phyloP scores from a whole-genome alignment of 2,113 vertebrate species.

The Grammomys dolichurus region DNA sequence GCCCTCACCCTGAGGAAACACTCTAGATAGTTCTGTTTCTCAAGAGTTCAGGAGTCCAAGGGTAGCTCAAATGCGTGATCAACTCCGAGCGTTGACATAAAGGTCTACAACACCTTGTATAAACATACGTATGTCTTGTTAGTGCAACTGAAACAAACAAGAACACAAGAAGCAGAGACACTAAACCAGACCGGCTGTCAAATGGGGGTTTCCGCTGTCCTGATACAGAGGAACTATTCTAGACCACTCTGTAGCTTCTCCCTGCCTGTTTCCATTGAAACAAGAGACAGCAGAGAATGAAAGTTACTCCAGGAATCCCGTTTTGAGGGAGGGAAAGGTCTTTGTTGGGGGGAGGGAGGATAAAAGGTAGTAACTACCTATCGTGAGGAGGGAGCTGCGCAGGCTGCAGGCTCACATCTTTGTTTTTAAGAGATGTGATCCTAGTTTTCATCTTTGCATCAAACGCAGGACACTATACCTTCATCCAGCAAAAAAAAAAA shows the following conservation, averaged over 20 bases:
- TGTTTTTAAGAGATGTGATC: conserved; percentile 31
- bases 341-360: not conserved
- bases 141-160: conserved; percentile 38
- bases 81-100: not conserved
- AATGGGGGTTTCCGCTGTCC: not conserved
- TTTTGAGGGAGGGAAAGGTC: not conserved
- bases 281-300: not conserved
- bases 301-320: not conserved
- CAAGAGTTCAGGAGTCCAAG: conserved; percentile 15
- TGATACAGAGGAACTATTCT: not conserved
- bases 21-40: conserved; percentile 56
- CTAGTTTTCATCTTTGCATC: conserved; percentile 13
- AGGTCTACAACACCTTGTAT: not conserved
- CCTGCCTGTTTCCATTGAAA: not conserved
- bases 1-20: conserved; percentile 57
- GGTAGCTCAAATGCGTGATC: conserved; percentile 3
- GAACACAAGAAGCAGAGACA: not conserved
- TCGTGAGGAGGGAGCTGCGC: not conserved
- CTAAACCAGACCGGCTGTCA: not conserved
- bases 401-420: not conserved
- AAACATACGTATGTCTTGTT: not conserved
- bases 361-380: conserved; percentile 5
- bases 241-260: no score
- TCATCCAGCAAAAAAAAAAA: not conserved
- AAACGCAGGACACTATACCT: not conserved